phyloP scores from a whole-genome alignment of 64 coral and sea anemone genomes.

The Pocillopora damicornis region DNA sequence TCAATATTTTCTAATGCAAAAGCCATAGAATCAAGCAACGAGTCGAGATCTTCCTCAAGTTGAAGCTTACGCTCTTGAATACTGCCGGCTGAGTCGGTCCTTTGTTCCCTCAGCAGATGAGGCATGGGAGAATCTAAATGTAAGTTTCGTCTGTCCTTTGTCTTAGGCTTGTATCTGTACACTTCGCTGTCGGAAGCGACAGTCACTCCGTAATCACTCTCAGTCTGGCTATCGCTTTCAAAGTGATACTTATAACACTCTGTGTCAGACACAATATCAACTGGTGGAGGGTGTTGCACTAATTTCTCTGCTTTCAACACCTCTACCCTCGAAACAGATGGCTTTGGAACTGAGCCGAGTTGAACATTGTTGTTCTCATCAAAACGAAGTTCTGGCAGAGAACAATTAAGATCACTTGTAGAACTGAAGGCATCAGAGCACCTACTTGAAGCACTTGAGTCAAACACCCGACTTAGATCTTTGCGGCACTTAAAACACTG shows the following conservation, averaged over 20 bases:
- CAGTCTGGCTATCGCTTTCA: slow-evolving; percentile 77
- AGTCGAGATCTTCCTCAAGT: slow-evolving; percentile 84
- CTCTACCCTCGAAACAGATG: neutral
- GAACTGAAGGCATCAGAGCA: slow-evolving; percentile 91
- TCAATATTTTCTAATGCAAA: slow-evolving; percentile 40
- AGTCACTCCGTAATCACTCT: slow-evolving; percentile 71
- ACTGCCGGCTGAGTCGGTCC: slow-evolving; percentile 53
- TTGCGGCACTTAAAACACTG: slow-evolving; percentile 93
- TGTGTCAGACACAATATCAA: slow-evolving; percentile 81
- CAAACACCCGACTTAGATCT: slow-evolving; percentile 65
- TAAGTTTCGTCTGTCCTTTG: slow-evolving; percentile 61
- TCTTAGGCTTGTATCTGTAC: slow-evolving; percentile 61
- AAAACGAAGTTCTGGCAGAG: slow-evolving; percentile 58
- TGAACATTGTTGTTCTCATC: slow-evolving; percentile 66
- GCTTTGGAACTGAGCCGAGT: neutral
- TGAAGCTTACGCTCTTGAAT: slow-evolving; percentile 76
- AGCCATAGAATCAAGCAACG: slow-evolving; percentile 87
- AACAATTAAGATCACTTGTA: slow-evolving; percentile 76
- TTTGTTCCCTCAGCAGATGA: slow-evolving; percentile 45
- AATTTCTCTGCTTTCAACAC: slow-evolving; percentile 27
- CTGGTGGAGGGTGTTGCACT: slow-evolving; percentile 24
- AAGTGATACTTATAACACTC: slow-evolving; percentile 77
- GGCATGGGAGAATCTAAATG: slow-evolving; percentile 82
- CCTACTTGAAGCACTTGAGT: slow-evolving; percentile 63
- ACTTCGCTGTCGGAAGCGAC: slow-evolving; percentile 86